Evolutionary conservation across 1,140 invertebrate species (phyloP).

Genomic region (Muscidifurax raptorellus): DNA sequence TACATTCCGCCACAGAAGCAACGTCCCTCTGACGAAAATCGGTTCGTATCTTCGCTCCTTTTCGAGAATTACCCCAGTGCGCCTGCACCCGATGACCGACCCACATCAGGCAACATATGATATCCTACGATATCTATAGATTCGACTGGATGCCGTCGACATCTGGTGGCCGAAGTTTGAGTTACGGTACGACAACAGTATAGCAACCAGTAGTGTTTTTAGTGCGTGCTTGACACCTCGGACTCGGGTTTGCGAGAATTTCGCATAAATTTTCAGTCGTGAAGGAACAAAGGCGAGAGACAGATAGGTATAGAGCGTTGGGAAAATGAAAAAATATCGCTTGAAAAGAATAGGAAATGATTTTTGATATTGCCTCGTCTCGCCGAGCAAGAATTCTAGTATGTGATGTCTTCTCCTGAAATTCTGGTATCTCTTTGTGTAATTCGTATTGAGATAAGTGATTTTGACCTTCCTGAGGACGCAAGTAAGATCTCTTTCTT

Average conservation of each 20-base stretch:
- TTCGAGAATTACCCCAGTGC: not conserved
- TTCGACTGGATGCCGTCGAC: not conserved
- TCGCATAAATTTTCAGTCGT: not conserved
- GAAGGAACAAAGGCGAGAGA: not conserved
- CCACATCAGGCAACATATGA: no score
- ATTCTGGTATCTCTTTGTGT: slow-evolving; percentile 78
- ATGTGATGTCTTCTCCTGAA: slow-evolving; percentile 71
- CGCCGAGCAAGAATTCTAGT: slow-evolving; percentile 53
- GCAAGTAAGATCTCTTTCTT: slow-evolving; percentile 58
- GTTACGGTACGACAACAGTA: not conserved
- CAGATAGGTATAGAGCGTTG: not conserved
- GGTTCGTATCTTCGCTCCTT: not conserved
- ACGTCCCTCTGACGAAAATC: not conserved
- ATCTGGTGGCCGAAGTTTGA: not conserved
- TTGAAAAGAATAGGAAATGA: slow-evolving; percentile 23
- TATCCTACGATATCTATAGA: no score
- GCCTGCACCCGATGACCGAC: not conserved
- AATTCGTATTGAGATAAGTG: slow-evolving; percentile 77
- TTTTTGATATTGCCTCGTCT: slow-evolving; percentile 29
- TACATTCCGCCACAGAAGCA: not conserved
- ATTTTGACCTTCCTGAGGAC: slow-evolving; percentile 65
- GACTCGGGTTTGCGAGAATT: not conserved
- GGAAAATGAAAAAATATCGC: slow-evolving; percentile 40
- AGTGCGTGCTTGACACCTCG: not conserved
- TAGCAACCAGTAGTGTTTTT: not conserved